Base-by-base conservation (phyloP, 2,113 vertebrate genomes). In the Myrmophylax atrothorax region DNA sequence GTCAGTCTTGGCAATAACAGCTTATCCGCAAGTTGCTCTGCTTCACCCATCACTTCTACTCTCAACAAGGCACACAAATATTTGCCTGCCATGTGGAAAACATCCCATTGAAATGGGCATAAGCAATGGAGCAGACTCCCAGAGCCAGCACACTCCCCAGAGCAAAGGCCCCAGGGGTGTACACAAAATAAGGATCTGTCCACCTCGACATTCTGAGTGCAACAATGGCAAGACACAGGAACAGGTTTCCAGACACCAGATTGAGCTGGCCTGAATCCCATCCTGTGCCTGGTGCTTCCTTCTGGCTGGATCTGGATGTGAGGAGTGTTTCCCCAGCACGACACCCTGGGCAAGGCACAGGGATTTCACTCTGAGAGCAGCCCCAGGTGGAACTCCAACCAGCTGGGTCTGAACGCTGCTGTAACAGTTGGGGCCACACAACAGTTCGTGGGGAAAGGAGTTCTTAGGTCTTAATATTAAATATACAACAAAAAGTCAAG, bases 251-350 rank as follows among this genome's bases (percentile, higher is more conserved):
- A 89, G 78, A 59, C 46, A 84, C 47, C 87, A 91, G 86, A 35
- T 0, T 59, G 74, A 85, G 49, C 0, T 83, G 75, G 86, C 44
- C 63, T 31, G 52, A 69, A 49, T 85, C 86, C 85, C 79, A 79
- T 8, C 70, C 75, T 73, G 53, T 24, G 78, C 85, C 70, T 79
- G 83, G 33, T 72, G 75, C 91, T 86, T 83, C 75, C 83, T 92
- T 66, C 91, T 88, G 83, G 42, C 50, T 64, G 70, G 44, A 31
- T 73, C 58, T 49, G 26, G 75, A 13, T 52, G 49, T 4, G 35
- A 44, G 35, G 79, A 76, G 40, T 3, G 18, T 69, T 88, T 25
- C 64, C 70, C 40, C 70, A 64, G 31, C 63, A 10, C 0, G 0
- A 79, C 69, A 62, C 49, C n/a, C 59, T 3, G 20, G 83, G 53